A percentile compares a stretch with the other conserved stretches of the same genome.
phyloP scores from a whole-genome alignment of 2,797 vertebrate species.

The Yasuhikotakia modesta region DNA sequence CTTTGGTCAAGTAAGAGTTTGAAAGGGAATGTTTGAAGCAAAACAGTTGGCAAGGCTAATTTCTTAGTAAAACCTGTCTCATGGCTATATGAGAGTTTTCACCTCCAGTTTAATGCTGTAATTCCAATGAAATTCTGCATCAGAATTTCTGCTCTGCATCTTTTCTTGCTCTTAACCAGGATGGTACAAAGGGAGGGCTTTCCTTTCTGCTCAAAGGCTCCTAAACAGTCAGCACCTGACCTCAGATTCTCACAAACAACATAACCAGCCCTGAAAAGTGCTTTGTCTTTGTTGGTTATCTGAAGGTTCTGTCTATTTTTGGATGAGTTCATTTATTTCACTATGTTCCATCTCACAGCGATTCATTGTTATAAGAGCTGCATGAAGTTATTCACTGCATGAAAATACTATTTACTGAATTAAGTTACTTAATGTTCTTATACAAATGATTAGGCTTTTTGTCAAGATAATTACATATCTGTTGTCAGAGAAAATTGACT shows the following conservation, averaged over 20 bases:
- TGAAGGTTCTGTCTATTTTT: constrained; percentile 66
- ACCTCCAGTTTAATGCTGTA: constrained; percentile 4
- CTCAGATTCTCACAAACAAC: constrained; percentile 67
- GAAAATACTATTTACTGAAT: constrained; percentile 8
- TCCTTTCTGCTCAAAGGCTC: constrained; percentile 46
- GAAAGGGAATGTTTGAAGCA: constrained; percentile 7
- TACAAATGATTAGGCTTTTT: not conserved
- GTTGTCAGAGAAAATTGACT: not conserved
- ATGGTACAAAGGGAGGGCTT: constrained; percentile 51
- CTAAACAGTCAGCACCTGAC: constrained; percentile 66
- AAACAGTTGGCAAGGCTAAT: constrained; percentile 8
- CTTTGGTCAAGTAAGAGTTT: constrained; percentile 19
- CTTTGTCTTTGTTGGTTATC: constrained; percentile 58
- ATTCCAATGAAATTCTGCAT: not conserved
- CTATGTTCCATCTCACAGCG: constrained; percentile 32
- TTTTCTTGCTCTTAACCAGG: constrained; percentile 48
- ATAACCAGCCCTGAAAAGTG: constrained; percentile 56
- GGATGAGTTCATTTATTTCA: constrained; percentile 33
- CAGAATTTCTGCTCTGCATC: constrained; percentile 39
- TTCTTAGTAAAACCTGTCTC: not conserved
- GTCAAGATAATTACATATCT: constrained; percentile 9
- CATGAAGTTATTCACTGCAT: not conserved
- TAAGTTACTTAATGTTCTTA: not conserved
- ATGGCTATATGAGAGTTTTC: not conserved
- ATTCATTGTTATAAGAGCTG: constrained; percentile 37